phyloP scores from a whole-genome alignment of 2,797 vertebrate species.

The Coranthus polyacanthus region DNA sequence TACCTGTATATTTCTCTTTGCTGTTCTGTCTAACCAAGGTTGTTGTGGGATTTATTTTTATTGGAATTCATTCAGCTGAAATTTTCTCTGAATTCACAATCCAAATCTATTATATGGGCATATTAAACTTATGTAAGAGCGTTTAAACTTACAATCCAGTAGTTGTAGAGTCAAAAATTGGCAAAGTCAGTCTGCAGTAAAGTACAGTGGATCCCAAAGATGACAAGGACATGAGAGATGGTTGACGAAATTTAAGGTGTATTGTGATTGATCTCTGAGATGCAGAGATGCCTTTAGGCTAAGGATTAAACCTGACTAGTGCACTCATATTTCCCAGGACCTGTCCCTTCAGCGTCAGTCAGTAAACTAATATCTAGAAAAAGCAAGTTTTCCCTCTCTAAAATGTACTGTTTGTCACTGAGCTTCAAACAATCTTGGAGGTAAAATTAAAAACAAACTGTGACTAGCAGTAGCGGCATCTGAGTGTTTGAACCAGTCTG shows the following conservation, averaged over 20 bases:
- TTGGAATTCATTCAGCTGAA: constrained; percentile 61
- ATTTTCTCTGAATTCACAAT: constrained; percentile 53
- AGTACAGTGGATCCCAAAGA: neutral
- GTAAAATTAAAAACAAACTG: constrained; percentile 10
- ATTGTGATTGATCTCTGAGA: constrained; percentile 19
- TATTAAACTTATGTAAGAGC: constrained; percentile 50
- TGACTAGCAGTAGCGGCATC: constrained; percentile 1
- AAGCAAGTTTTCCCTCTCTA: neutral
- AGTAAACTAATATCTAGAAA: constrained; percentile 24
- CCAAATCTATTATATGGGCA: constrained; percentile 34
- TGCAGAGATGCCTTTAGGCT: constrained; percentile 10
- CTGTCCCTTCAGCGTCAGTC: neutral
- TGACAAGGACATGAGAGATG: constrained; percentile 11
- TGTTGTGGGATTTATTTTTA: constrained; percentile 62
- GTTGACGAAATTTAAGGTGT: constrained; percentile 15
- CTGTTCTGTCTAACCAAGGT: constrained; percentile 30
- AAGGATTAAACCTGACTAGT: constrained; percentile 13
- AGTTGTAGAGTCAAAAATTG: neutral
- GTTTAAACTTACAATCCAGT: constrained; percentile 18
- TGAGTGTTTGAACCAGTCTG: neutral
- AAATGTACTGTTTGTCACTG: too few relatives aligned
- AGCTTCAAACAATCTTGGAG: constrained; percentile 6
- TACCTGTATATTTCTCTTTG: constrained; percentile 39
- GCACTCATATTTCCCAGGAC: neutral
- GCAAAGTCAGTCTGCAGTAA: too few relatives aligned